These are phyloP conservation scores for Melipona quadrifasciata DNA, from an alignment of 1,140 invertebrate species.

Conservation along the genomic window DNA sequence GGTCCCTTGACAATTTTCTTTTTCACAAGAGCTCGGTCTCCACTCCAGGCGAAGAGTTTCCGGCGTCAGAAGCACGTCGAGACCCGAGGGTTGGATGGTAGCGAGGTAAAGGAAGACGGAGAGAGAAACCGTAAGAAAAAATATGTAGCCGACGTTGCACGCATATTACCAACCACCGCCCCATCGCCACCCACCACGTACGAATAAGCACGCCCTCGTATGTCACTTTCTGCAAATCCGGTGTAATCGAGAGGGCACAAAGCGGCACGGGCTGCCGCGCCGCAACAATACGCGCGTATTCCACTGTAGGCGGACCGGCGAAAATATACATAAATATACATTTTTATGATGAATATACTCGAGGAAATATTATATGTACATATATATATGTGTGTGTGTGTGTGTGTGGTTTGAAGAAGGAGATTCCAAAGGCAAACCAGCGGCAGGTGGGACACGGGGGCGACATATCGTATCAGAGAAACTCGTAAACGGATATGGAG, in stretches of 20 bases:
- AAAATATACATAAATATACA: constrained; percentile 67
- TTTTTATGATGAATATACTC: constrained; percentile 71
- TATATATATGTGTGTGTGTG: too few species aligned
- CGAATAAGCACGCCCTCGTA: constrained; percentile 13
- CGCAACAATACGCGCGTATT: constrained; percentile 60
- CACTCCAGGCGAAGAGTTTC: constrained; percentile 25
- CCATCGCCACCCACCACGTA: neutral
- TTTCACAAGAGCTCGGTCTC: constrained; percentile 44
- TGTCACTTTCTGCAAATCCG: constrained; percentile 40
- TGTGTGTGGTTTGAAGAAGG: constrained; percentile 14
- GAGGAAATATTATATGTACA: too few species aligned
- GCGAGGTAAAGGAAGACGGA: neutral
- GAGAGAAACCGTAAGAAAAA: constrained; percentile 36
- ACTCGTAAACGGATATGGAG: constrained; percentile 47
- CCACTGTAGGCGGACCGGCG: constrained; percentile 27
- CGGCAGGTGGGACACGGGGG: neutral
- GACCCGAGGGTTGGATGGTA: constrained; percentile 9
- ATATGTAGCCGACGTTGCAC: constrained; percentile 52
- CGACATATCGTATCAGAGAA: constrained; percentile 19
- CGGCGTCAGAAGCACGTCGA: constrained; percentile 3
- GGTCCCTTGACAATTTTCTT: constrained; percentile 61
- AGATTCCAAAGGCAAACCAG: constrained; percentile 44
- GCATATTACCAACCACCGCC: constrained; percentile 24
- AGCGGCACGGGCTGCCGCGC: constrained; percentile 19
- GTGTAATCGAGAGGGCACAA: constrained; percentile 25